Evolutionary conservation across 2,888 invertebrate species (phyloP).

Genomic region (Drosophila anomelani): DNA sequence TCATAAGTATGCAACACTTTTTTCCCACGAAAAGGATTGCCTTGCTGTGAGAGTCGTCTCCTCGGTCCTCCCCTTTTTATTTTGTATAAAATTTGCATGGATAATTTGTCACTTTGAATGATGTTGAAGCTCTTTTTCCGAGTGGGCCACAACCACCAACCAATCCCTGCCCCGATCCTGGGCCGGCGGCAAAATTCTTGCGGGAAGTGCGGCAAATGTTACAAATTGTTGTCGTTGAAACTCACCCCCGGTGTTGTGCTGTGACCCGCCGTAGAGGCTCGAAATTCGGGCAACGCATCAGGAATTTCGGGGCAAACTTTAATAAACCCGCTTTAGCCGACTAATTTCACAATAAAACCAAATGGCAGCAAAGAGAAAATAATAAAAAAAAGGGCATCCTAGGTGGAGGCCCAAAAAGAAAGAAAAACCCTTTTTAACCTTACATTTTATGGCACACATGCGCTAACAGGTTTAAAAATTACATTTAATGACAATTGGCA

Average conservation of each 20-base stretch:
- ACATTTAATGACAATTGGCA: slow-evolving; percentile 78
- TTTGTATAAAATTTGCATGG: slow-evolving; percentile 73
- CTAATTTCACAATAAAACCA: slow-evolving; percentile 76
- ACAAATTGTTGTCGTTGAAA: slow-evolving; percentile 74
- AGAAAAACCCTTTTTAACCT: slow-evolving; percentile 60
- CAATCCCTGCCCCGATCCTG: slow-evolving; percentile 16
- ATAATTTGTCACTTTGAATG: slow-evolving; percentile 81
- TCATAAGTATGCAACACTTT: slow-evolving; percentile 77
- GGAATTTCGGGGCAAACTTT: slow-evolving; percentile 68
- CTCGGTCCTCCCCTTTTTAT: slow-evolving; percentile 34
- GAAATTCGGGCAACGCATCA: slow-evolving; percentile 58
- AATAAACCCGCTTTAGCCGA: slow-evolving; percentile 76
- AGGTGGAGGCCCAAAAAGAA: slow-evolving; percentile 28
- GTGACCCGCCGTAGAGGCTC: slow-evolving; percentile 25
- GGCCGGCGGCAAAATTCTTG: slow-evolving; percentile 61
- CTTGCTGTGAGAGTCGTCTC: background rate
- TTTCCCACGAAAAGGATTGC: slow-evolving; percentile 42
- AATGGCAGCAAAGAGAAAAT: slow-evolving; percentile 33
- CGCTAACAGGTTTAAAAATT: slow-evolving; percentile 78
- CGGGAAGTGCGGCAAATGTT: slow-evolving; percentile 78
- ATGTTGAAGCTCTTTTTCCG: slow-evolving; percentile 68
- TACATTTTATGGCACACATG: slow-evolving; percentile 68
- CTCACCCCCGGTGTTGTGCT: slow-evolving; percentile 1
- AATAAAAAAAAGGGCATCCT: slow-evolving; percentile 45
- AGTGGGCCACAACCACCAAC: slow-evolving; percentile 62